phyloP scores from a whole-genome alignment of 2,797 vertebrate species.

The Hyperoplus immaculatus region DNA sequence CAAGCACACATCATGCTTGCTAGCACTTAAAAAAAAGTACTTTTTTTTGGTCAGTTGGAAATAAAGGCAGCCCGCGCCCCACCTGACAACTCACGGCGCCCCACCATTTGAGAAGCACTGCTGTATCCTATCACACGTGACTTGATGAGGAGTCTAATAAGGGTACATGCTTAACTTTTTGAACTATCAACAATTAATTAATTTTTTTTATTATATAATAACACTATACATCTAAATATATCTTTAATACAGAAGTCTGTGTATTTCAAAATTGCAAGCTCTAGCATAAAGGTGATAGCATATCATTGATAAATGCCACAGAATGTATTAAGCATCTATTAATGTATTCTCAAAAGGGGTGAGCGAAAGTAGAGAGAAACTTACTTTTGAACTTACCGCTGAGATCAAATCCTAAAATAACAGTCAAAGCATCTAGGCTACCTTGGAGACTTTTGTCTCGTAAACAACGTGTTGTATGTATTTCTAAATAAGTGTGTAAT shows the following conservation, averaged over 20 bases:
- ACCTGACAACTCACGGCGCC: too few relatives aligned
- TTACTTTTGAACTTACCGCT: background rate
- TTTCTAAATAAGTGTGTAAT: conserved; percentile 28
- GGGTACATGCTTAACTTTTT: background rate
- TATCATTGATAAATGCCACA: background rate
- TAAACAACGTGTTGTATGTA: conserved; percentile 29
- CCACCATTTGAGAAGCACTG: too few relatives aligned
- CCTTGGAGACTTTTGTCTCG: conserved; percentile 17
- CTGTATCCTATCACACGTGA: conserved; percentile 2
- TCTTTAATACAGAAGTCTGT: too few relatives aligned
- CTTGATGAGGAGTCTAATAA: conserved; percentile 19
- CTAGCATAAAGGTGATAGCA: background rate
- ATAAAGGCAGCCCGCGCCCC: too few relatives aligned
- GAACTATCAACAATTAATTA: background rate
- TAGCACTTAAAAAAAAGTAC: too few relatives aligned
- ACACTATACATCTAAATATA: background rate
- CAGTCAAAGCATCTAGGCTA: background rate
- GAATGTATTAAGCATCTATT: background rate
- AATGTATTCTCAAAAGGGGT: background rate
- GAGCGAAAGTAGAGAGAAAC: background rate
- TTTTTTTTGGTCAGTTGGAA: too few relatives aligned
- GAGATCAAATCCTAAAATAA: background rate
- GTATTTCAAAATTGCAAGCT: background rate
- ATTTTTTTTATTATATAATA: too few relatives aligned
- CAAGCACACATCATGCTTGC: too few relatives aligned